A percentile compares a stretch with the other conserved stretches of the same genome.
Evolutionary conservation across 2,797 vertebrate genomes (phyloP).

Genomic region (Spizella passerina): DNA sequence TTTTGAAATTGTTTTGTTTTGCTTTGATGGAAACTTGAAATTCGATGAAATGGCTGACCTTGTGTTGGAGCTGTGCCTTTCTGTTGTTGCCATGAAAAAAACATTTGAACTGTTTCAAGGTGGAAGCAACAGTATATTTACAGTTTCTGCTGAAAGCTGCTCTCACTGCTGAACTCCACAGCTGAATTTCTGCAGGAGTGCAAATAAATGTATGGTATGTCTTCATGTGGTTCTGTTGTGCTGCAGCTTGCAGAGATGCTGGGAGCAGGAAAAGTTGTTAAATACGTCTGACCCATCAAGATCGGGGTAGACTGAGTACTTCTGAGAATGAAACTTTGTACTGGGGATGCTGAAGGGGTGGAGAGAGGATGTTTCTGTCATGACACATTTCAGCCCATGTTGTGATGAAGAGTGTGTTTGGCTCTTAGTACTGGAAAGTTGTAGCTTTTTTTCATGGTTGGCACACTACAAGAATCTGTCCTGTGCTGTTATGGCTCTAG

Average conservation of each 20-base stretch:
- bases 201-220: background rate
- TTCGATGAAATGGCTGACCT: conserved; percentile 3
- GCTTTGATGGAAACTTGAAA: conserved; percentile 28
- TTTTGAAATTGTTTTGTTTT: conserved; percentile 24
- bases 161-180: background rate
- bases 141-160: background rate
- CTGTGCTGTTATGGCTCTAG: background rate
- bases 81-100: background rate
- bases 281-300: background rate
- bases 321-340: background rate
- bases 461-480: background rate
- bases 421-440: background rate
- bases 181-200: background rate
- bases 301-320: background rate
- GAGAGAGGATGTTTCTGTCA: background rate
- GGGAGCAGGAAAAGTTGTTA: background rate
- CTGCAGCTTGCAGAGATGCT: background rate
- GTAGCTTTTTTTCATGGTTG: background rate
- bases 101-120: background rate
- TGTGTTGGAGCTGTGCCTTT: conserved; percentile 16
- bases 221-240: background rate
- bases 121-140: background rate
- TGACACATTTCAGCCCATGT: background rate
- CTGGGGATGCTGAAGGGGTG: background rate
- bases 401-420: background rate